Conservation (phyloP, 2,797 vertebrate genomes). For the Thaleichthys pacificus region DNA sequence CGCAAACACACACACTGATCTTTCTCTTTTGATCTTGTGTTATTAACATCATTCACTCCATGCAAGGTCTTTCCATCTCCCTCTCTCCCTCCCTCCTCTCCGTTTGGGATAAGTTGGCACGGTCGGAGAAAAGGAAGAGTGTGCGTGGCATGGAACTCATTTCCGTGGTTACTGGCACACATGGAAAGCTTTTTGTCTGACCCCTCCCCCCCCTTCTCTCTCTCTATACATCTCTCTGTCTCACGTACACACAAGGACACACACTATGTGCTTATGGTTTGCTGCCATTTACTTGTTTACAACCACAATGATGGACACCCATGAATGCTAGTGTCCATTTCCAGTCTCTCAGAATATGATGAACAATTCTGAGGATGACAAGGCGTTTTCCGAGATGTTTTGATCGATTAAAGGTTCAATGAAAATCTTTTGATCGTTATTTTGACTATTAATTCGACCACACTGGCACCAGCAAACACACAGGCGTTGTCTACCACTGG, state of each 20-base stretch:
- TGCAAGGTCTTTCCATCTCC: conserved; percentile 62
- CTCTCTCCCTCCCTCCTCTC: conserved; percentile 26
- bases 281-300: conserved; percentile 3
- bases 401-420: background rate
- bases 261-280: conserved; percentile 1
- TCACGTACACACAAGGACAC: conserved; percentile 3
- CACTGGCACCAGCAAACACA: background rate
- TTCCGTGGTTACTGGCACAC: conserved; percentile 61
- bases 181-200: conserved; percentile 59
- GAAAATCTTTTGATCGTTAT: background rate
- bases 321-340: background rate
- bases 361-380: background rate
- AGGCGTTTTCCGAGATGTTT: background rate
- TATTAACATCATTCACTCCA: conserved; percentile 68
- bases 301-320: background rate
- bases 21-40: conserved; percentile 49
- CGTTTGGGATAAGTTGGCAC: conserved; percentile 61
- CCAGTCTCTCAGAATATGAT: background rate
- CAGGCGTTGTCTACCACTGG: background rate
- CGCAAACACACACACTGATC: conserved; percentile 38
- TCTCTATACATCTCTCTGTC: conserved; percentile 6
- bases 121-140: conserved; percentile 54
- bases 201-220: conserved; percentile 36
- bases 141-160: conserved; percentile 63
- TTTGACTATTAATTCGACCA: background rate